Evolutionary conservation across 53 echinoderm and acorn worm genomes (phyloP).

Genomic region (Henricia sp.): DNA sequence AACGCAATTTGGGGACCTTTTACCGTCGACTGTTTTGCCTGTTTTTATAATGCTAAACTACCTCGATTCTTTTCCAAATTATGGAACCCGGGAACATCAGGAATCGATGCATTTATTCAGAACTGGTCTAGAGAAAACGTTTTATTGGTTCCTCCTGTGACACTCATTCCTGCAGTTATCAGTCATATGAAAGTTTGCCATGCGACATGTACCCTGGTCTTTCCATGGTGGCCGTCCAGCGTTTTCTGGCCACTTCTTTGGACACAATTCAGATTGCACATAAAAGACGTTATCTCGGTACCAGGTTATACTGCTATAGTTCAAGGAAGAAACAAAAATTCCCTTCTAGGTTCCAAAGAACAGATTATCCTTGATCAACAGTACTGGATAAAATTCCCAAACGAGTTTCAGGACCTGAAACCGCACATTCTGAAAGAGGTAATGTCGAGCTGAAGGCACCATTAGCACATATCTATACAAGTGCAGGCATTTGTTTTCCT

Average conservation of each 20-base stretch:
- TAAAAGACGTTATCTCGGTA: background rate
- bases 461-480: no score
- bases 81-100: constrained; percentile 22
- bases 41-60: constrained; percentile 4
- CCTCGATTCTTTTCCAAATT: constrained; percentile 29
- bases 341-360: background rate
- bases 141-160: constrained; percentile 11
- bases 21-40: constrained; percentile 27
- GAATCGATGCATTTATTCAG: constrained; percentile 27
- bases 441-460: no score
- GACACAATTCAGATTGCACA: background rate
- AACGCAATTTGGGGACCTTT: constrained; percentile 20
- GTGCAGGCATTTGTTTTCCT: background rate
- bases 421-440: background rate
- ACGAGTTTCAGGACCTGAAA: background rate
- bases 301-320: background rate
- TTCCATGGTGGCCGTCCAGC: constrained; percentile 29
- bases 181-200: background rate
- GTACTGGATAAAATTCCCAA: constrained; percentile 4
- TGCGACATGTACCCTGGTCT: background rate
- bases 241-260: constrained; percentile 29
- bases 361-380: background rate
- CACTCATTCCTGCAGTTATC: background rate
- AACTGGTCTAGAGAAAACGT: constrained; percentile 6
- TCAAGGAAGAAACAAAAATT: constrained; percentile 11